These are phyloP conservation scores for Sinocyclocheilus anophthalmus DNA, from an alignment of 2,113 vertebrate genomes.

Conservation along the genomic window DNA sequence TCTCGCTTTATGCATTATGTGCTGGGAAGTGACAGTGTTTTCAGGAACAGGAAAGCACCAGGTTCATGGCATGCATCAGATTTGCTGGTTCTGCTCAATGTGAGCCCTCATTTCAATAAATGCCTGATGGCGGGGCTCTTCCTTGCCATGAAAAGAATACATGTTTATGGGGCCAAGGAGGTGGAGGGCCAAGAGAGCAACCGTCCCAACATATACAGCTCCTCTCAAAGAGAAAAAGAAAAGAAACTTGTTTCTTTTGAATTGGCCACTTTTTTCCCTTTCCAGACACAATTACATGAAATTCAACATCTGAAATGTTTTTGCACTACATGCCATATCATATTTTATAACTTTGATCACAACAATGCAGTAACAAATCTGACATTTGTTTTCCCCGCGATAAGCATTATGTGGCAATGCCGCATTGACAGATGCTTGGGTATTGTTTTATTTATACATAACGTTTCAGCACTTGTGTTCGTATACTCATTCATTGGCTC, in stretches of 20 bases:
- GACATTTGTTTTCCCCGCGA: background rate
- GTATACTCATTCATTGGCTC: slow-evolving; percentile 7
- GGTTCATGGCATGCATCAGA: slow-evolving; percentile 26
- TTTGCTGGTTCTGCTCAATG: slow-evolving; percentile 35
- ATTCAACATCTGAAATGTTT: slow-evolving; percentile 17
- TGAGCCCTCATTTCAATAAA: slow-evolving; percentile 29
- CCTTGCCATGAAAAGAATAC: background rate
- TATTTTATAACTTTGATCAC: slow-evolving; percentile 2
- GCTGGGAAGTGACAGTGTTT: slow-evolving; percentile 44
- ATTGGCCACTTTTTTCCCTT: background rate
- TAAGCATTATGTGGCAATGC: slow-evolving; percentile 3
- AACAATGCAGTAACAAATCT: slow-evolving; percentile 3
- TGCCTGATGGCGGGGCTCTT: background rate
- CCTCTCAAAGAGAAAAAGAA: background rate
- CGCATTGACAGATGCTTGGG: slow-evolving; percentile 12
- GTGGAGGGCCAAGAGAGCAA: background rate
- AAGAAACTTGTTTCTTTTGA: background rate
- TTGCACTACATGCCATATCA: background rate
- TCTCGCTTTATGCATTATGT: slow-evolving; percentile 19
- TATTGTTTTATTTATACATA: background rate
- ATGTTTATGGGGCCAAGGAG: background rate
- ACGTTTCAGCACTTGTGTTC: background rate
- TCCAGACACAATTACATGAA: background rate
- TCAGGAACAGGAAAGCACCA: slow-evolving; percentile 30
- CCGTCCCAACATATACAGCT: background rate